These are phyloP conservation scores for Tetrapedia diversipes DNA, from an alignment of 2,888 invertebrate genomes.

Conservation along the genomic window DNA sequence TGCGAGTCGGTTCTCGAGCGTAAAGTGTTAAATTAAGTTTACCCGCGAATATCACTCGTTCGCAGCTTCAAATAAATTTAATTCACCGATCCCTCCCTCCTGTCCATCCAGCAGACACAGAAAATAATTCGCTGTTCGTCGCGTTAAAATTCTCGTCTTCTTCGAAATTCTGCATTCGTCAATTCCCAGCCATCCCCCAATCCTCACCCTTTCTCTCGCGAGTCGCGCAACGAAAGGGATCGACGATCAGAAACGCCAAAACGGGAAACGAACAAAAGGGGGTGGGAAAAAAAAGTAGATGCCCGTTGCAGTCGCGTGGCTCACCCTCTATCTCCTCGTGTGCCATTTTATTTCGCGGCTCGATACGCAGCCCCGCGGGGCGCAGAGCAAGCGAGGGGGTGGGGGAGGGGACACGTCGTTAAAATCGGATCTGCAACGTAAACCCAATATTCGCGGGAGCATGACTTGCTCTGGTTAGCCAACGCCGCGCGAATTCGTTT, in stretches of 20 bases:
- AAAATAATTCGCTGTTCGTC: too few relatives aligned
- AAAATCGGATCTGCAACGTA: conserved; percentile 36
- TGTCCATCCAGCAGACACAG: too few relatives aligned
- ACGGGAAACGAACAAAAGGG: neutral
- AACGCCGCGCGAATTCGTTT: conserved; percentile 19
- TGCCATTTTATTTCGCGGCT: conserved; percentile 11
- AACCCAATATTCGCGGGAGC: conserved; percentile 37
- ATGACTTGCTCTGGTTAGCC: conserved; percentile 4
- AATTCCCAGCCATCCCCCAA: neutral
- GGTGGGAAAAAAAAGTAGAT: neutral
- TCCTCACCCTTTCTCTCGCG: neutral
- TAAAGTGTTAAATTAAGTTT: too few relatives aligned
- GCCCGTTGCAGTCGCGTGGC: neutral
- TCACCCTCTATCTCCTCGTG: neutral
- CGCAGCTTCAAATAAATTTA: too few relatives aligned
- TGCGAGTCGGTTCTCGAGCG: too few relatives aligned
- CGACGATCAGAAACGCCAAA: neutral
- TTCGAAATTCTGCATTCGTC: too few relatives aligned
- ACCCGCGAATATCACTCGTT: too few relatives aligned
- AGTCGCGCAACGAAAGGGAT: neutral
- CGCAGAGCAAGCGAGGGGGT: too few relatives aligned
- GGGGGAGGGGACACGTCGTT: conserved; percentile 26
- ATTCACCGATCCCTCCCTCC: too few relatives aligned
- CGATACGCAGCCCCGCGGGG: neutral
- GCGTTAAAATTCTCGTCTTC: too few relatives aligned